A percentile compares a stretch with the other conserved stretches of the same genome.
These are phyloP conservation scores for Troides aeacus DNA, from an alignment of 2,888 invertebrate species.

Conservation along the genomic window DNA sequence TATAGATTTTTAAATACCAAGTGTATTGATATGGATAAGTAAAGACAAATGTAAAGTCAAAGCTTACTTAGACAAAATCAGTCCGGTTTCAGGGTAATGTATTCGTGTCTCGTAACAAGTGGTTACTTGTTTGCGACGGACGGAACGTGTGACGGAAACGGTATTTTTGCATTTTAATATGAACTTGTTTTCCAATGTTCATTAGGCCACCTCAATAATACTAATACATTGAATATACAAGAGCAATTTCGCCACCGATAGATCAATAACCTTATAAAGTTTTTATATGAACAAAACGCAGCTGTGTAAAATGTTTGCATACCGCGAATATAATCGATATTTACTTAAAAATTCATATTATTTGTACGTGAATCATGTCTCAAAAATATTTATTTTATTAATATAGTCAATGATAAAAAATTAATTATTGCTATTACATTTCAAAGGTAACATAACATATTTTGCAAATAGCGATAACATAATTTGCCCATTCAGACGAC, in stretches of 20 bases:
- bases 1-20: background rate
- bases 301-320: background rate
- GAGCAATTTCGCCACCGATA: constrained; percentile 16
- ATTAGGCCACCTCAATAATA: constrained; percentile 54
- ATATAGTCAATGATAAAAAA: background rate
- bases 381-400: too few species aligned
- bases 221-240: constrained; percentile 39
- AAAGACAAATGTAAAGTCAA: background rate
- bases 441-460: background rate
- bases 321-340: background rate
- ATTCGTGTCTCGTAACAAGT: constrained; percentile 61
- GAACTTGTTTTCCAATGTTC: constrained; percentile 58
- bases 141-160: constrained; percentile 68
- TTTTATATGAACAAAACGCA: background rate
- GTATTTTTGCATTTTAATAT: constrained; percentile 72
- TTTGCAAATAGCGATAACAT: background rate
- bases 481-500: constrained; percentile 26
- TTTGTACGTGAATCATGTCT: background rate
- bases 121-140: constrained; percentile 48
- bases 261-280: constrained; percentile 12
- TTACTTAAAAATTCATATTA: background rate
- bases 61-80: constrained; percentile 31
- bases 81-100: constrained; percentile 30
- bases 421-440: background rate
- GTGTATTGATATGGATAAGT: background rate